Percentiles rank a stretch among this genome's conserved stretches.
phyloP scores from a whole-genome alignment of 2,113 vertebrate species.

The Xenus cinereus region DNA sequence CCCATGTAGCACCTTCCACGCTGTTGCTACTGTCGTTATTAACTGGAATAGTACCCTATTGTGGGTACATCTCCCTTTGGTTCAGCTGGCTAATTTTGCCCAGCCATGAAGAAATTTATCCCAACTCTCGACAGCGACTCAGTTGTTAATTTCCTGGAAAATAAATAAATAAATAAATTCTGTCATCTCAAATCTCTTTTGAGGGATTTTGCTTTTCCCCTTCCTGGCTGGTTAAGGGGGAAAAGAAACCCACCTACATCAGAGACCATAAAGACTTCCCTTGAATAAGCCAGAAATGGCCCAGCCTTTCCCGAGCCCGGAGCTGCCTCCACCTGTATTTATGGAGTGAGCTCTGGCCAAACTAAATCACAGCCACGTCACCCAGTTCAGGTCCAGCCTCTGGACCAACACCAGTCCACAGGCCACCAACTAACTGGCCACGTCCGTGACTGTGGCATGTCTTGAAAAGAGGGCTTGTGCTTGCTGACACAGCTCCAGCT shows the following conservation, averaged over 20 bases:
- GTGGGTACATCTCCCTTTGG: background rate
- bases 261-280: background rate
- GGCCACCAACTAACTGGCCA: background rate
- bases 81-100: background rate
- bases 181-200: background rate
- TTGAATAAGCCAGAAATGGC: background rate
- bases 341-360: background rate
- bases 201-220: background rate
- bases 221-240: background rate
- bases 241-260: background rate
- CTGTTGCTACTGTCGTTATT: rapidly evolving
- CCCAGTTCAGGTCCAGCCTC: background rate
- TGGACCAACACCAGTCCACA: background rate
- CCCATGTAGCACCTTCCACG: rapidly evolving
- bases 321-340: background rate
- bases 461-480: background rate
- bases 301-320: background rate
- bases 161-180: background rate
- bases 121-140: background rate
- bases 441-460: background rate
- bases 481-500: background rate
- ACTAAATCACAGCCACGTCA: background rate
- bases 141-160: background rate
- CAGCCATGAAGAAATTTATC: background rate
- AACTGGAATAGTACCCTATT: background rate